phyloP scores from a whole-genome alignment of 1,140 invertebrate genomes.

The Bathynomus jamesi region DNA sequence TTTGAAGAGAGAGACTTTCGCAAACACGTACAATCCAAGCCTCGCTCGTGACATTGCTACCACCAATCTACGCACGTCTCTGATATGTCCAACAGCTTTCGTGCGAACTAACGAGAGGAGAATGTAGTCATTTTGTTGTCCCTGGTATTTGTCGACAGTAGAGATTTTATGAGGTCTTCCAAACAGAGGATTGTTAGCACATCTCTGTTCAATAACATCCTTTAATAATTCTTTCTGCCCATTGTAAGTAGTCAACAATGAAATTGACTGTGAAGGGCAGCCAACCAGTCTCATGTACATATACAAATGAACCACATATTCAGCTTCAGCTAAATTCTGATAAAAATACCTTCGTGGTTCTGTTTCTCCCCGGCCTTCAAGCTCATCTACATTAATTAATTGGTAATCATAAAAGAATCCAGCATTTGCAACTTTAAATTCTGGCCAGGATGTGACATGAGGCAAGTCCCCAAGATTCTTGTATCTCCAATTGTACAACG shows the following conservation, averaged over 20 bases:
- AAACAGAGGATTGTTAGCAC: conserved; percentile 93
- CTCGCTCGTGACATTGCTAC: conserved; percentile 96
- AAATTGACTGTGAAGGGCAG: conserved; percentile 95
- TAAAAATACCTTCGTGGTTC: conserved; percentile 98
- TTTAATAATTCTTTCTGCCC: conserved; percentile 96
- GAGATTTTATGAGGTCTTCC: conserved; percentile 86
- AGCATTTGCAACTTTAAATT: conserved; percentile 83
- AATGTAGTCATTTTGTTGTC: conserved; percentile 99
- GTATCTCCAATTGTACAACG: conserved; percentile 96
- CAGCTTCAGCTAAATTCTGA: conserved; percentile 97
- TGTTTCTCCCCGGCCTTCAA: conserved; percentile 92
- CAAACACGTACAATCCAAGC: conserved; percentile 96
- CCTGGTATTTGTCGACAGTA: conserved; percentile 99
- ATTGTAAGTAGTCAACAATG: conserved; percentile 99
- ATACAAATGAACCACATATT: conserved; percentile 94
- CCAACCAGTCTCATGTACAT: conserved; percentile 98
- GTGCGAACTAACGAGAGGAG: conserved; percentile 92
- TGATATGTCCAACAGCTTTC: conserved; percentile 88
- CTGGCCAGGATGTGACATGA: conserved; percentile 71
- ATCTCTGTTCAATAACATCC: conserved; percentile 79
- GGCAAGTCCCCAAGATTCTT: conserved; percentile 84
- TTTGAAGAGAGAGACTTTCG: conserved; percentile 79
- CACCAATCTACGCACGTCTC: conserved; percentile 91
- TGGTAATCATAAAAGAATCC: conserved; percentile 92
- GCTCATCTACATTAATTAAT: conserved; percentile 92